Evolutionary conservation across 1,140 invertebrate genomes (phyloP).

Genomic region (Heliconius eleuchia): DNA sequence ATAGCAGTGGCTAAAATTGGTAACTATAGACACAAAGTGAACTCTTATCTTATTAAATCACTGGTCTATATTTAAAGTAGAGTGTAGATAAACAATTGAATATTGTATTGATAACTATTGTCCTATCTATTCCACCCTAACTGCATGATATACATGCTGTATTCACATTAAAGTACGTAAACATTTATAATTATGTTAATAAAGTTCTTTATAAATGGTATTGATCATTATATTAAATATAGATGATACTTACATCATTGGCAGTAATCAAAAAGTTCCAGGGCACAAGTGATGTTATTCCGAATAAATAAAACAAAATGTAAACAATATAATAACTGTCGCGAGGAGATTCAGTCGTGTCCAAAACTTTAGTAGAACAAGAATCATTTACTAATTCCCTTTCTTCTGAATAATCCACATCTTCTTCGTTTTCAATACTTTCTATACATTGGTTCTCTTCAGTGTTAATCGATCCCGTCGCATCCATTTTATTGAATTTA

Average conservation of each 20-base stretch:
- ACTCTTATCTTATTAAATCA: background rate
- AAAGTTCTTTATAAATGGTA: background rate
- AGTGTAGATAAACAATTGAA: background rate
- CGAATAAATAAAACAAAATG: constrained; percentile 93
- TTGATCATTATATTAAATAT: background rate
- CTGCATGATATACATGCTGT: too few species aligned
- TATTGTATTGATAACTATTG: background rate
- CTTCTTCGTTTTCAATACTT: constrained; percentile 70
- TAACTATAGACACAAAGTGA: too few species aligned
- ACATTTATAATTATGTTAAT: background rate
- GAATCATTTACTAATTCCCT: constrained; percentile 69
- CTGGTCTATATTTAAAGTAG: background rate
- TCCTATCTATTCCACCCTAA: too few species aligned
- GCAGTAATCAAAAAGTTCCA: constrained; percentile 98
- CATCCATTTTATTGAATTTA: constrained; percentile 54
- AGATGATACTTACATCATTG: constrained; percentile 89
- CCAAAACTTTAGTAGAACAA: constrained; percentile 68
- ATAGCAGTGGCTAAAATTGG: background rate
- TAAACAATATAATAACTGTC: constrained; percentile 87
- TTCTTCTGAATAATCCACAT: constrained; percentile 73
- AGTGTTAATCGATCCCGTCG: constrained; percentile 68
- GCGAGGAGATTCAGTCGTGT: constrained; percentile 76
- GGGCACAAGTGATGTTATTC: constrained; percentile 93
- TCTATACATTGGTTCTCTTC: constrained; percentile 51
- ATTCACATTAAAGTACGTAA: too few species aligned